These are phyloP conservation scores for Streptopelia turtur DNA, from an alignment of 2,797 vertebrate species.

Conservation along the genomic window DNA sequence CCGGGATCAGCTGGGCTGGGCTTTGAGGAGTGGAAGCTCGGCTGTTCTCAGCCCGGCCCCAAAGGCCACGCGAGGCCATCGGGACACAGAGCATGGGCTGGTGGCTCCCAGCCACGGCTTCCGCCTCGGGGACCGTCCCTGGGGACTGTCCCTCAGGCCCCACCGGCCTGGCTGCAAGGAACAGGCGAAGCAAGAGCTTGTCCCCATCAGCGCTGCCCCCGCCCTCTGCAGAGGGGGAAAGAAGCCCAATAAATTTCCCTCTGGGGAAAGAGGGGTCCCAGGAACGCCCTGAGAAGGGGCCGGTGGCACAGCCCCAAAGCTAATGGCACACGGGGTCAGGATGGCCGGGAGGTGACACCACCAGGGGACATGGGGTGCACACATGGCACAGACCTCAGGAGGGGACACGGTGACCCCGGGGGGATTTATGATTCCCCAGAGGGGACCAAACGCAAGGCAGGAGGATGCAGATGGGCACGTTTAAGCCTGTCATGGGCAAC, in stretches of 20 bases:
- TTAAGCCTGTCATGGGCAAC: accelerated
- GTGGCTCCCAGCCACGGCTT: background rate
- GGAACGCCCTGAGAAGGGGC: background rate
- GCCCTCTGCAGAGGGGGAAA: background rate
- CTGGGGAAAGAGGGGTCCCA: background rate
- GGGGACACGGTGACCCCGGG: accelerated
- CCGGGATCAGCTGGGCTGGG: accelerated
- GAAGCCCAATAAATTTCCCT: background rate
- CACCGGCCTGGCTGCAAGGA: background rate
- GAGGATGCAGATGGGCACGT: accelerated
- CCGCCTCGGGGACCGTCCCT: accelerated
- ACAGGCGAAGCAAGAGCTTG: background rate
- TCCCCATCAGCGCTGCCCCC: background rate
- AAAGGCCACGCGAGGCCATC: background rate
- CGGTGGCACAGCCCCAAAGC: accelerated
- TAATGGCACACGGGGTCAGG: accelerated
- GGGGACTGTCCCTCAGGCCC: background rate
- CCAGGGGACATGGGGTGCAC: accelerated
- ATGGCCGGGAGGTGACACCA: background rate
- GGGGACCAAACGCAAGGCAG: accelerated
- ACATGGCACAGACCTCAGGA: background rate
- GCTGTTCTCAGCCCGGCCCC: background rate
- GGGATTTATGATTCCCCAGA: accelerated
- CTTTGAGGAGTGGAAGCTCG: background rate
- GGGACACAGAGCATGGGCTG: background rate